Evolutionary conservation across 1,140 invertebrate genomes (phyloP).

Genomic region (Hylyphantes graminicola): DNA sequence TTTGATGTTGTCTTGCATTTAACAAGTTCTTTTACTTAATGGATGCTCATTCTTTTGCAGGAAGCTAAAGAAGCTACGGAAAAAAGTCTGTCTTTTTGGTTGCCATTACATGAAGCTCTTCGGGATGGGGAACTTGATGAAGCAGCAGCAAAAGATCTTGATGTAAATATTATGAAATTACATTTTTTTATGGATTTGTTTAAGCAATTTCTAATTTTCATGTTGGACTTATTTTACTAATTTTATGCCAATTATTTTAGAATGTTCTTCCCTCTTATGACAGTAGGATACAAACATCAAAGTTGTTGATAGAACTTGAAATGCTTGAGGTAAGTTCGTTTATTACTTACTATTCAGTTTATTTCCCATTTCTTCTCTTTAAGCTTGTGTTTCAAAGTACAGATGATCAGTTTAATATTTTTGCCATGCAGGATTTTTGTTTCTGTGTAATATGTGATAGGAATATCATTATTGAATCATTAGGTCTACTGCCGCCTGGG

Average conservation of each 20-base stretch:
- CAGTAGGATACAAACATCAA: constrained; percentile 65
- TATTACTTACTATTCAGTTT: not conserved
- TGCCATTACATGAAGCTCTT: constrained; percentile 52
- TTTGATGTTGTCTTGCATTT: not conserved
- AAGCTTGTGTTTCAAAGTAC: not conserved
- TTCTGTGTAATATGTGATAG: not conserved
- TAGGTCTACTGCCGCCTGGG: not conserved
- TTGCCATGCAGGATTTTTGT: not conserved
- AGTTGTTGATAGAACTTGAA: constrained; percentile 68
- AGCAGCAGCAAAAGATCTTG: not conserved
- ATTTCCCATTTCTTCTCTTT: not conserved
- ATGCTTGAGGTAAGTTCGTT: constrained; percentile 65
- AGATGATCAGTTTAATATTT: not conserved
- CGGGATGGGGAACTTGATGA: constrained; percentile 33
- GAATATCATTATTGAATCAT: not conserved
- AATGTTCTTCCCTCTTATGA: constrained; percentile 44
- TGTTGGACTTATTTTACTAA: not conserved
- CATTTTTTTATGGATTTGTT: not conserved
- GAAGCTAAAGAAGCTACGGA: constrained; percentile 65
- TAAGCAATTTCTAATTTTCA: not conserved
- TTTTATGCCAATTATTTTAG: constrained; percentile 50
- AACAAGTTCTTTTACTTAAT: not conserved
- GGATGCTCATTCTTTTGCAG: constrained; percentile 60
- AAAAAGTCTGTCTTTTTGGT: constrained; percentile 68
- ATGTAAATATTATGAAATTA: not conserved